Percentiles rank a stretch among this genome's conserved stretches.
Conservation (phyloP, 2,888 invertebrate species). For the Glomeris marginata region DNA sequence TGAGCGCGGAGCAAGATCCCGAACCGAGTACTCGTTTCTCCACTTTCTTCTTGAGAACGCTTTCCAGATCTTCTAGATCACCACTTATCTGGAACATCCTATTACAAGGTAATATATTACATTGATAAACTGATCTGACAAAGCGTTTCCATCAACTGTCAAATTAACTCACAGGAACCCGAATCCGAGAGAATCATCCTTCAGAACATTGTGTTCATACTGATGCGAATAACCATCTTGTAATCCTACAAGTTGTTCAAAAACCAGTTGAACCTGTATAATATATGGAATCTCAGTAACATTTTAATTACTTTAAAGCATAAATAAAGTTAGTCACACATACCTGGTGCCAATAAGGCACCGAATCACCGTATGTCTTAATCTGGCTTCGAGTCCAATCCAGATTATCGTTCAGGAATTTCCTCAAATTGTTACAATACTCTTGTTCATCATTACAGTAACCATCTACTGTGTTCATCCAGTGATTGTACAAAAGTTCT, state of each 20-base stretch:
- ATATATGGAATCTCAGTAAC: not conserved
- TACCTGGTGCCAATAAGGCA: slow-evolving; percentile 76
- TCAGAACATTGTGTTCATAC: slow-evolving; percentile 41
- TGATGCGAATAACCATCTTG: slow-evolving; percentile 52
- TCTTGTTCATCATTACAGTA: slow-evolving; percentile 36
- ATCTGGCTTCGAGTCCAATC: slow-evolving; percentile 46
- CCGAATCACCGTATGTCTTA: slow-evolving; percentile 30
- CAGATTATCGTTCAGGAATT: slow-evolving; percentile 47
- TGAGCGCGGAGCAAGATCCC: slow-evolving; percentile 48
- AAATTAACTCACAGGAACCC: slow-evolving; percentile 22
- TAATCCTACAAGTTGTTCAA: slow-evolving; percentile 62
- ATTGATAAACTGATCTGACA: too few species aligned
- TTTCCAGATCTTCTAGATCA: slow-evolving; percentile 54
- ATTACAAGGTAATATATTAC: too few species aligned
- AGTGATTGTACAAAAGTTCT: slow-evolving; percentile 61
- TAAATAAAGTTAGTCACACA: not conserved
- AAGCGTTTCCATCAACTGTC: too few species aligned
- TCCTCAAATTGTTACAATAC: slow-evolving; percentile 48
- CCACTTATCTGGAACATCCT: slow-evolving; percentile 58
- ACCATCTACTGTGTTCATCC: slow-evolving; percentile 51
- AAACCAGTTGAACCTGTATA: slow-evolving; percentile 44
- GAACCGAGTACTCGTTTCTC: slow-evolving; percentile 28
- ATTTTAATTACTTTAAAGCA: not conserved
- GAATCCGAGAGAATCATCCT: slow-evolving; percentile 32
- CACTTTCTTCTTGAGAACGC: slow-evolving; percentile 22